These are phyloP conservation scores for Eristalinus sepulchralis DNA, from an alignment of 2,888 invertebrate genomes.

Conservation along the genomic window DNA sequence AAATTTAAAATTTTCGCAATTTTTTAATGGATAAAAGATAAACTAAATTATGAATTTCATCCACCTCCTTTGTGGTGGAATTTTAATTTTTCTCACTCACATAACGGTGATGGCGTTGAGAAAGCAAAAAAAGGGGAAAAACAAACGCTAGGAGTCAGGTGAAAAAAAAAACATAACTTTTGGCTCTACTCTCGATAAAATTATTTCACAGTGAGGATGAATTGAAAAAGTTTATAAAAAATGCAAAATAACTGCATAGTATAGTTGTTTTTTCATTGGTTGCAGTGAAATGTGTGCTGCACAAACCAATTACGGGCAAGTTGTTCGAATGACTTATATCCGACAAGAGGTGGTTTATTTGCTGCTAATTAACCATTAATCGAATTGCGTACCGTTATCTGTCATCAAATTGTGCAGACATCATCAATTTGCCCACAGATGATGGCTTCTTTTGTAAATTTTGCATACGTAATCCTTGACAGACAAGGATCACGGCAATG, in stretches of 20 bases:
- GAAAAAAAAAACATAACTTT: not conserved
- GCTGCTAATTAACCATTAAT: not conserved
- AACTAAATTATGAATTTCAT: not conserved
- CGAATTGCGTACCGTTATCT: not conserved
- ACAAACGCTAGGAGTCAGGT: not conserved
- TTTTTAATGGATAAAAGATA: not conserved
- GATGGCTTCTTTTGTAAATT: not conserved
- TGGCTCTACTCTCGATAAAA: not conserved
- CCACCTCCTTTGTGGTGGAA: not conserved
- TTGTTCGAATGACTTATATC: not conserved
- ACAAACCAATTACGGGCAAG: not conserved
- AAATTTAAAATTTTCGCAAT: not conserved
- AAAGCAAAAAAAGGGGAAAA: not conserved
- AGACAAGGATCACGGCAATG: not conserved
- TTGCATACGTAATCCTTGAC: not conserved
- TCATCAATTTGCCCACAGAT: not conserved
- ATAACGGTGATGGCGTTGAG: not conserved
- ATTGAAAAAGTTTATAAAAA: not conserved
- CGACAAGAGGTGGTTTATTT: not conserved
- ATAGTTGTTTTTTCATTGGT: not conserved
- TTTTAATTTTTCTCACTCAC: not conserved
- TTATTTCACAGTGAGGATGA: not conserved
- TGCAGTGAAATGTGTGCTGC: not conserved
- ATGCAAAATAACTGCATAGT: not conserved
- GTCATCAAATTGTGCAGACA: not conserved